Base-by-base conservation (phyloP, 1,140 invertebrate species). In the Argopecten irradians region DNA sequence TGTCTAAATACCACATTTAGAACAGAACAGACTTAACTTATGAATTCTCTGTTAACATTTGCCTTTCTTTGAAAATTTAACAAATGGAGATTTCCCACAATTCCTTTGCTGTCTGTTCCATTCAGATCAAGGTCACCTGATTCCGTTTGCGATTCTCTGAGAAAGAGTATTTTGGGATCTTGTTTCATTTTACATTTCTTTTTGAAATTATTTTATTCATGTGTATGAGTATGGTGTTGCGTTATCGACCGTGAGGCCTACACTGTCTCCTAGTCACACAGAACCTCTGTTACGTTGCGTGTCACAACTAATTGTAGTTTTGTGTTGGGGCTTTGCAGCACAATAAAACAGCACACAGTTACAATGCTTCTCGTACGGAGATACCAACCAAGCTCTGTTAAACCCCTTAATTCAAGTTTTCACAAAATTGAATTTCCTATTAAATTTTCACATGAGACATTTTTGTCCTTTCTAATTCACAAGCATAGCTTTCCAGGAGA, bases 351-450 rank as follows among this genome's bases (percentile, higher is more conserved):
- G 7, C n/a, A 71, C 55, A 71, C 22, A 28, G 55, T 28, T 71
- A 46, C 43, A 46, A 46, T 46, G 28, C 55, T n/a, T 16, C 55
- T 71, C 55, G n/a, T 71, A 71, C 55, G n/a, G 55, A 28, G 55
- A 71, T 71, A 71, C 55, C n/a, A 71, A 28, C 8, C 22, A 71
- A 71, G 16, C 55, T 1, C 22, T 28, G n/a, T 71, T 71, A 71
- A 71, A 71, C 55, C 55, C 55, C 55, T 71, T 71, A 71, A 71
- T 71, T 71, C 55, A 71, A 71, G 55, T 71, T 71, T 71, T 71
- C 55, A 71, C n/a, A 28, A 71, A 71, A 71, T n/a, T 71, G 55
- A 71, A 71, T 71, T 71, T 71, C 55, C 55, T 71, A 71, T 71
- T 71, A 71, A 28, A 71, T 71, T 71, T 71, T 71, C 55, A 71